These are phyloP conservation scores for Carduelis carduelis DNA, from an alignment of 2,797 vertebrate genomes.

Conservation along the genomic window DNA sequence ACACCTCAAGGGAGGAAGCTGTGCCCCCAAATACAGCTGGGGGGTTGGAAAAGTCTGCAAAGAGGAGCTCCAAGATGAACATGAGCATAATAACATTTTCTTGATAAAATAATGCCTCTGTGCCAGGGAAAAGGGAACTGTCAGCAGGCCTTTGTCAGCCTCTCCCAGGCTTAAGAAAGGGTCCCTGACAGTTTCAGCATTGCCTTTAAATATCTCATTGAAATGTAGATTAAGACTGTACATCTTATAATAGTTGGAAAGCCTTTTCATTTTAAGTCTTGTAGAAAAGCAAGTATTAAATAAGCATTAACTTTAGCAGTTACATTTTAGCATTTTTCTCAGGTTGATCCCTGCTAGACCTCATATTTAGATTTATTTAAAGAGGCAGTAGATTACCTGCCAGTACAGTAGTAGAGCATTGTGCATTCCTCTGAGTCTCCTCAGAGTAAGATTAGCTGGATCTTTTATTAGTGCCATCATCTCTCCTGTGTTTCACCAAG, in stretches of 20 bases:
- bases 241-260: slow-evolving; percentile 65
- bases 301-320: slow-evolving; percentile 57
- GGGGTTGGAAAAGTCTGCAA: background rate
- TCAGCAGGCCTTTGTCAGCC: slow-evolving; percentile 60
- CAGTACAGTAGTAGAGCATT: background rate
- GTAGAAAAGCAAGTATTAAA: slow-evolving; percentile 68
- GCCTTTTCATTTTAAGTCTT: slow-evolving; percentile 66
- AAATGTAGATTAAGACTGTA: slow-evolving; percentile 72
- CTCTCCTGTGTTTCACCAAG: background rate
- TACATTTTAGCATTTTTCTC: slow-evolving; percentile 63
- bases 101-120: slow-evolving; percentile 65
- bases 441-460: slow-evolving; percentile 19
- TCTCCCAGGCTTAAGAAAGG: slow-evolving; percentile 69
- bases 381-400: slow-evolving; percentile 61
- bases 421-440: background rate
- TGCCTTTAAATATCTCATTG: slow-evolving; percentile 73
- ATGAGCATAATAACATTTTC: slow-evolving; percentile 54
- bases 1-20: background rate
- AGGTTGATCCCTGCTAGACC: slow-evolving; percentile 57
- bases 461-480: background rate
- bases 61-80: slow-evolving; percentile 17
- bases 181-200: slow-evolving; percentile 62
- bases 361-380: slow-evolving; percentile 68
- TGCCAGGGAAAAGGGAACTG: slow-evolving; percentile 56
- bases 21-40: background rate